Percentiles rank a stretch among this genome's conserved stretches.
These are phyloP conservation scores for Oasisia sp. DNA, from an alignment of 2,888 invertebrate species.

Conservation along the genomic window DNA sequence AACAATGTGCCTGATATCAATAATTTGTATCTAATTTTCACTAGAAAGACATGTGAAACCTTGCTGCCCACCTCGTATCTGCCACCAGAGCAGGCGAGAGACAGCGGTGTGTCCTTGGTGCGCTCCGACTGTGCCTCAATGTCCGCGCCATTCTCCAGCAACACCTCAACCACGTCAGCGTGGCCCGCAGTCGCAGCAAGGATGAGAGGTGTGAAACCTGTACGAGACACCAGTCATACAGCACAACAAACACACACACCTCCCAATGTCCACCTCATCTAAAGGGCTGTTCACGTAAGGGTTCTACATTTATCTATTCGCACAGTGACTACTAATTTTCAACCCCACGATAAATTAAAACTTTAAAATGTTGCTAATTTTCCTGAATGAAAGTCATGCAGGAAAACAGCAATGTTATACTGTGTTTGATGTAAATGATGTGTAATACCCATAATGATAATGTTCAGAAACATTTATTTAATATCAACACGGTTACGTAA, in stretches of 20 bases:
- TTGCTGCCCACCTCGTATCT: conserved; percentile 79
- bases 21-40: background rate
- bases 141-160: conserved; percentile 93
- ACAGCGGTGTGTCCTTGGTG: conserved; percentile 97
- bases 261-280: background rate
- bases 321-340: too few relatives aligned
- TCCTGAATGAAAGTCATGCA: too few relatives aligned
- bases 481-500: too few relatives aligned
- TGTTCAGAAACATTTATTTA: too few relatives aligned
- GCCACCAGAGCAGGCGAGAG: conserved; percentile 96
- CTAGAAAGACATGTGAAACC: background rate
- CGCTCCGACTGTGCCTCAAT: conserved; percentile 98
- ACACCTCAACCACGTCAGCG: conserved; percentile 86
- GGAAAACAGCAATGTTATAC: too few relatives aligned
- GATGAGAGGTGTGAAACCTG: conserved; percentile 95
- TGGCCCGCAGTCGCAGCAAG: conserved; percentile 97
- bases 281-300: background rate
- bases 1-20: background rate
- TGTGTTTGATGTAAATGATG: too few relatives aligned
- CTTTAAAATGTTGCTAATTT: too few relatives aligned
- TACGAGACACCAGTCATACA: too few relatives aligned
- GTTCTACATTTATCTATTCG: too few relatives aligned
- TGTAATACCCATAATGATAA: too few relatives aligned
- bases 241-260: background rate
- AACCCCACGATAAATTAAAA: too few relatives aligned